Percentiles rank a stretch among this genome's conserved stretches.
phyloP scores from a whole-genome alignment of 2,888 invertebrate genomes.

The Epinotia ramella region DNA sequence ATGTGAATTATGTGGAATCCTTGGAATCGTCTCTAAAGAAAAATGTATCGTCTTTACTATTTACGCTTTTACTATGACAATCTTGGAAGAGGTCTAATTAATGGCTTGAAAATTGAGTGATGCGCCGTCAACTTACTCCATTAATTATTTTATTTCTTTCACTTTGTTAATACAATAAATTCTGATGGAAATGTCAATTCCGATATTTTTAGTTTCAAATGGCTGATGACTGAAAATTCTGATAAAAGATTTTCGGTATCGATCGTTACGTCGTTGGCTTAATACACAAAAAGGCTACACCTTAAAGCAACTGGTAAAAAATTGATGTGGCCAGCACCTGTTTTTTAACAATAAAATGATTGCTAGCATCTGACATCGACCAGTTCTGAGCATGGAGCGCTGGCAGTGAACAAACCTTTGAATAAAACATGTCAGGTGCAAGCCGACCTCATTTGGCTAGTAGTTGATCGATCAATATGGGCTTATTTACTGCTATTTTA shows the following conservation, averaged over 20 bases:
- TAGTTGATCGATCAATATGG: constrained; percentile 42
- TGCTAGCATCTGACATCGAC: constrained; percentile 21
- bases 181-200: not conserved
- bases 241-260: too few species aligned
- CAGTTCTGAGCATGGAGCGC: constrained; percentile 6
- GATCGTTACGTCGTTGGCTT: not conserved
- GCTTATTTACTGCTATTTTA: constrained; percentile 43
- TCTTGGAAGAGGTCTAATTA: not conserved
- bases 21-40: not conserved
- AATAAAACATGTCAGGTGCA: constrained; percentile 43
- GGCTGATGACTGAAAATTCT: not conserved
- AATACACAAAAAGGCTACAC: not conserved
- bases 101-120: not conserved
- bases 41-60: not conserved
- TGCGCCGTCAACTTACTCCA: not conserved
- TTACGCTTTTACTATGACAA: not conserved
- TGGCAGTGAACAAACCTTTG: constrained; percentile 30
- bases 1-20: not conserved
- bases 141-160: not conserved
- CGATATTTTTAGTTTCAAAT: too few species aligned
- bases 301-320: constrained; percentile 8
- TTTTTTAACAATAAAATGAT: constrained; percentile 40
- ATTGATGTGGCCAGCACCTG: constrained; percentile 32
- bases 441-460: constrained; percentile 39
- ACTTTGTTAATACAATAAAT: not conserved